phyloP scores from a whole-genome alignment of 2,797 vertebrate species.

The Periophthalmus magnuspinnatus region DNA sequence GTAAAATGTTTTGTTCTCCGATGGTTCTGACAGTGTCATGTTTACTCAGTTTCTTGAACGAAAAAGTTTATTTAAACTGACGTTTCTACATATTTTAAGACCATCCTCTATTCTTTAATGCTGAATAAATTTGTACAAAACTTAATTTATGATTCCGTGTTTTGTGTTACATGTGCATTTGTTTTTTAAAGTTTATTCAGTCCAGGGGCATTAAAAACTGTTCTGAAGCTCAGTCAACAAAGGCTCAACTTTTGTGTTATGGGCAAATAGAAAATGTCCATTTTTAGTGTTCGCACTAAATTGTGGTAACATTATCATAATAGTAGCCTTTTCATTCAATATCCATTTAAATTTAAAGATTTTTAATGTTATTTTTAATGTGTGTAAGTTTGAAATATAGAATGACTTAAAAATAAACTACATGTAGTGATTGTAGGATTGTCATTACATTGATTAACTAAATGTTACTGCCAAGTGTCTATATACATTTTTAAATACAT shows the following conservation, averaged over 20 bases:
- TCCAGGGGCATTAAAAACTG: background rate
- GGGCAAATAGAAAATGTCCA: background rate
- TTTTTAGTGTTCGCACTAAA: background rate
- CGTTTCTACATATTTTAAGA: slow-evolving; percentile 85
- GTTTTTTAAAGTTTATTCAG: background rate
- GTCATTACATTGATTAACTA: background rate
- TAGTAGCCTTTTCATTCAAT: background rate
- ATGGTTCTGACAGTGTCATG: slow-evolving; percentile 83
- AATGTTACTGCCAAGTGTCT: background rate
- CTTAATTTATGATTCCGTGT: slow-evolving; percentile 59
- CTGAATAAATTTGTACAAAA: slow-evolving; percentile 87
- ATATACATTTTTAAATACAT: background rate
- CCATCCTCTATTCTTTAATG: slow-evolving; percentile 85
- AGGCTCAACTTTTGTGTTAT: background rate
- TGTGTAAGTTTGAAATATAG: background rate
- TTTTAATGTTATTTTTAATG: background rate
- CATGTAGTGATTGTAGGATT: background rate
- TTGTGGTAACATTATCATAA: background rate
- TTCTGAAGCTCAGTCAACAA: background rate
- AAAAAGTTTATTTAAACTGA: slow-evolving; percentile 86
- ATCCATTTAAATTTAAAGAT: background rate
- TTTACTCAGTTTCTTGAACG: slow-evolving; percentile 77
- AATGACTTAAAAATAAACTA: background rate
- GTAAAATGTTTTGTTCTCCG: slow-evolving; percentile 84
- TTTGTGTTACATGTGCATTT: slow-evolving; percentile 37